Conservation (phyloP, 2,113 vertebrate species). For the Cacatua alba region DNA sequence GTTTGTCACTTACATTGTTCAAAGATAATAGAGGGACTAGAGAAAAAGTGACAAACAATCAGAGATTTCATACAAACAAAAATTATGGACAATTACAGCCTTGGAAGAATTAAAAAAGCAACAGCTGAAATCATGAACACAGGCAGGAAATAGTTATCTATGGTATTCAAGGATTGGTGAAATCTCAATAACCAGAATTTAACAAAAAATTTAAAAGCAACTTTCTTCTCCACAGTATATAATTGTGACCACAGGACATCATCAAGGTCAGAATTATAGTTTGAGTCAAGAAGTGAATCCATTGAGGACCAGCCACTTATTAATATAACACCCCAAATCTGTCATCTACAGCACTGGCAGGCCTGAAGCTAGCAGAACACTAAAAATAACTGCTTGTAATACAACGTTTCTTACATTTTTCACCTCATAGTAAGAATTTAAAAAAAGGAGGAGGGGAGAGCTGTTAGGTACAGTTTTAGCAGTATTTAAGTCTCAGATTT, state of each 20-base stretch:
- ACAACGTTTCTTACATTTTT: neutral
- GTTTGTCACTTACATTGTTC: neutral
- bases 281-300: neutral
- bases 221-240: neutral
- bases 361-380: neutral
- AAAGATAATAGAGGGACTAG: neutral
- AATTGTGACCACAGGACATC: neutral
- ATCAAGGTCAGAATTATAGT: neutral
- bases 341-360: neutral
- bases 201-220: neutral
- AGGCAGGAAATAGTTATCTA: neutral
- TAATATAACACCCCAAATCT: neutral
- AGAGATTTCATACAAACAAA: neutral
- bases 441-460: fast-evolving
- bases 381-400: neutral
- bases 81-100: neutral
- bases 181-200: neutral
- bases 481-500: neutral
- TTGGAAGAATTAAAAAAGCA: neutral
- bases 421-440: neutral
- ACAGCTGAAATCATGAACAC: neutral
- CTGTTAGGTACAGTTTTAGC: neutral
- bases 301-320: neutral
- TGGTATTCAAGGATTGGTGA: neutral
- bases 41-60: neutral